Evolutionary conservation across 2,888 invertebrate genomes (phyloP), one percentile per base, ranked within the genome.

Genomic region (Rhagium mordax): DNA sequence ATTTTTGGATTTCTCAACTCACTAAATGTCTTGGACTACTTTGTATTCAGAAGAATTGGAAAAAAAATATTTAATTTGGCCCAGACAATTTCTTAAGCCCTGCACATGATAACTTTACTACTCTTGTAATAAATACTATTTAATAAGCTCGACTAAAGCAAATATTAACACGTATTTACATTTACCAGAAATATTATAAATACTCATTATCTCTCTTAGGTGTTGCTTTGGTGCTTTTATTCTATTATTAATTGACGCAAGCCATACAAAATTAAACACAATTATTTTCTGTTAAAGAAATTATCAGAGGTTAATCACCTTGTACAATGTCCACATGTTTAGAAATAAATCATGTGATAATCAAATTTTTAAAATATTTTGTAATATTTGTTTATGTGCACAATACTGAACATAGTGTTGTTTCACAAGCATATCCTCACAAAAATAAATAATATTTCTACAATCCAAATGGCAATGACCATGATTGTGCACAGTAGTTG

Each of bases 321-420:
- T 49, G 21, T 57, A 27, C 55, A 67, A 67, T 33, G 57, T 57
- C 55, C 47, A 57, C 3, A 55, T 57, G 57, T 57, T 67, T 57
- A 55, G 55, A 47, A 66, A 55, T 15, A 47, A 55, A 66, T 57
- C 49, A 16, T 16, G 0, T 41, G 47, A 41, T 65, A 20, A 51
- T 51, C 57, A 8, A 15, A 41, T 41, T 62, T 24, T 62, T 62
- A 6, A 10, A 41, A 41, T 41, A 41, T 24, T 55, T 55, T 55
- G 55, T 55, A 55, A 55, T 55, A 18, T 20, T 10, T n/a, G 15
- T n/a, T 24, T 24, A 24, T n/a, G 4, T 27, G 1, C 4, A 20
- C 20, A 55, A 21, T 8, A 55, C n/a, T 21, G 24, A 55, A 20
- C n/a, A 41, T 4, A 55, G 10, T 6, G n/a, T n/a, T n/a, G n/a